Evolutionary conservation across 1,140 invertebrate genomes (phyloP).

Genomic region (Antheraea mylitta): DNA sequence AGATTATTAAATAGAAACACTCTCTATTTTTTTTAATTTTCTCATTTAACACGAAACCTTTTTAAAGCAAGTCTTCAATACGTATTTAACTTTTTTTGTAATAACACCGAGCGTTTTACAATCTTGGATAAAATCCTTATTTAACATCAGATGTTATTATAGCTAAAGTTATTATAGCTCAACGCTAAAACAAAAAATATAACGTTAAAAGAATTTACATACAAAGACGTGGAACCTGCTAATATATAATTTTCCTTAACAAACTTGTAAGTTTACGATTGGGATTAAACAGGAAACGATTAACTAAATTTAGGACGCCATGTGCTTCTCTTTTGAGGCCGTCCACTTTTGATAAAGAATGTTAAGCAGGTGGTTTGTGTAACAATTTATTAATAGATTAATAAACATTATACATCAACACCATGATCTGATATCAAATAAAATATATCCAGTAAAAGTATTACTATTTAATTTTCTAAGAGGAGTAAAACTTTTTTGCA

Average conservation of each 20-base stretch:
- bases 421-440: not conserved
- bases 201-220: not conserved
- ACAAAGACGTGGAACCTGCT: slow-evolving; percentile 2
- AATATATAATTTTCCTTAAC: slow-evolving; percentile 15
- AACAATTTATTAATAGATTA: slow-evolving; percentile 29
- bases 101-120: too few relatives aligned
- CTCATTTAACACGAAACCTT: too few relatives aligned
- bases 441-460: not conserved
- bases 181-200: too few relatives aligned
- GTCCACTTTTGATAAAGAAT: slow-evolving; percentile 33
- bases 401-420: not conserved
- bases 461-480: too few relatives aligned
- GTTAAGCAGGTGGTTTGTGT: slow-evolving; percentile 37
- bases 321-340: slow-evolving; percentile 36
- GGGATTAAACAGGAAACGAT: slow-evolving; percentile 47
- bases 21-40: too few relatives aligned
- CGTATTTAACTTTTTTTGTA: too few relatives aligned
- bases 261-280: slow-evolving; percentile 25
- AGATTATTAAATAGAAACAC: too few relatives aligned
- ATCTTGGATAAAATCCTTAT: too few relatives aligned
- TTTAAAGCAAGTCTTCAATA: too few relatives aligned
- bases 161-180: too few relatives aligned
- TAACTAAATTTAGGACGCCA: slow-evolving; percentile 53
- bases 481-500: too few relatives aligned
- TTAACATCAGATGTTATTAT: too few relatives aligned